These are phyloP conservation scores for Sciurus carolinensis DNA, from an alignment of 2,797 vertebrate species.

Conservation along the genomic window DNA sequence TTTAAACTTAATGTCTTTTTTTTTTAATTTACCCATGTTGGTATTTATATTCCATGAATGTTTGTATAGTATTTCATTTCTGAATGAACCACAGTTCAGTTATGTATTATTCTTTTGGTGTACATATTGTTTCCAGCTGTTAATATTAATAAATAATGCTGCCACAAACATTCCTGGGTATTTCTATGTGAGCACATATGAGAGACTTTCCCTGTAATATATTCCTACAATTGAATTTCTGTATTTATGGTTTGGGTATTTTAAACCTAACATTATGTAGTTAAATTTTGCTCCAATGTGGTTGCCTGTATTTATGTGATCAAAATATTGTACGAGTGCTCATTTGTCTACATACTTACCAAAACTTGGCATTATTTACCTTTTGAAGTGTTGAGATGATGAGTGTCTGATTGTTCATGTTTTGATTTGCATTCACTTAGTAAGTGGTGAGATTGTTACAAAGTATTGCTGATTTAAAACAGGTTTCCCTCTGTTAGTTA, in stretches of 20 bases:
- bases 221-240: not conserved
- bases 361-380: not conserved
- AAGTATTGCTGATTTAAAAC: too few relatives aligned
- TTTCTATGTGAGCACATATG: not conserved
- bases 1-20: not conserved
- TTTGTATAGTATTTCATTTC: not conserved
- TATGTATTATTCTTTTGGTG: not conserved
- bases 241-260: not conserved
- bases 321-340: not conserved
- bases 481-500: not conserved
- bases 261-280: not conserved
- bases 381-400: not conserved
- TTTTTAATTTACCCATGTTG: not conserved
- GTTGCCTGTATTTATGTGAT: not conserved
- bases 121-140: not conserved
- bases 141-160: not conserved
- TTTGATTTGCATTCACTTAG: not conserved
- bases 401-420: not conserved
- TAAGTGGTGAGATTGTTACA: not conserved
- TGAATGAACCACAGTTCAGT: not conserved
- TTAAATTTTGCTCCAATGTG: not conserved
- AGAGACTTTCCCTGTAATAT: not conserved
- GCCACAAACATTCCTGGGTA: not conserved
- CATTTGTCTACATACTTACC: not conserved
- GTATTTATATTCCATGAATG: not conserved